A percentile compares a stretch with the other conserved stretches of the same genome.
Evolutionary conservation across 2,113 vertebrate species (phyloP).

Genomic region (Ovis canadensis): DNA sequence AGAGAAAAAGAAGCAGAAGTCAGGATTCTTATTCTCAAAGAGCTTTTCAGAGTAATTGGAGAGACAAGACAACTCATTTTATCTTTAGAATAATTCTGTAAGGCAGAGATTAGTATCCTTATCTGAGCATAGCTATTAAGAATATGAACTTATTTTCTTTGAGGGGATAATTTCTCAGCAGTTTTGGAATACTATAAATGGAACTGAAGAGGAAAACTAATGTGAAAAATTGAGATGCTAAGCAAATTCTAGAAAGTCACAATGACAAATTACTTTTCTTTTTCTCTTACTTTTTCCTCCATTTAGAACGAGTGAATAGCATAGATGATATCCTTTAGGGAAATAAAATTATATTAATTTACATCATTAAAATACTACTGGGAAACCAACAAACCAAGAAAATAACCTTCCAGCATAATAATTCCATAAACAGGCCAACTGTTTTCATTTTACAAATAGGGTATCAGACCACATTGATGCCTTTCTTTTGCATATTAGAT

Average conservation of each 20-base stretch:
- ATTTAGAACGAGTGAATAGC: conserved; percentile 19
- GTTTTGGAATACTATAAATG: conserved; percentile 62
- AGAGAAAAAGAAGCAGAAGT: neutral
- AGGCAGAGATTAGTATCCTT: conserved; percentile 59
- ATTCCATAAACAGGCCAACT: conserved; percentile 1
- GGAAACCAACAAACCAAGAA: conserved; percentile 26
- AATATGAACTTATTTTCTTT: conserved; percentile 70
- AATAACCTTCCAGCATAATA: conserved; percentile 24
- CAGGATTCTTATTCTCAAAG: conserved; percentile 42
- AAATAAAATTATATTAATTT: conserved; percentile 61
- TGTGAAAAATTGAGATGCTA: conserved; percentile 51
- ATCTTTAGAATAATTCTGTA: conserved; percentile 66
- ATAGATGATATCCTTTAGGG: conserved; percentile 15
- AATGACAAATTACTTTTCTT: conserved; percentile 56
- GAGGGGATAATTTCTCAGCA: conserved; percentile 68
- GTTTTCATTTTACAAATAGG: conserved; percentile 9
- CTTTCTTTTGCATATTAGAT: neutral
- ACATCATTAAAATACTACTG: conserved; percentile 20
- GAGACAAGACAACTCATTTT: conserved; percentile 57
- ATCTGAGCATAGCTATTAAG: conserved; percentile 65
- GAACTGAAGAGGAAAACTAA: conserved; percentile 51
- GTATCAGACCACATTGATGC: neutral
- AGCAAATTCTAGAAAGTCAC: conserved; percentile 56
- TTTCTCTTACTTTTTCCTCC: conserved; percentile 37
- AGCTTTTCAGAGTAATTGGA: conserved; percentile 52